Percentiles rank a stretch among this genome's conserved stretches.
These are phyloP conservation scores for Nasonia oneida DNA, from an alignment of 2,888 invertebrate genomes.

Conservation along the genomic window DNA sequence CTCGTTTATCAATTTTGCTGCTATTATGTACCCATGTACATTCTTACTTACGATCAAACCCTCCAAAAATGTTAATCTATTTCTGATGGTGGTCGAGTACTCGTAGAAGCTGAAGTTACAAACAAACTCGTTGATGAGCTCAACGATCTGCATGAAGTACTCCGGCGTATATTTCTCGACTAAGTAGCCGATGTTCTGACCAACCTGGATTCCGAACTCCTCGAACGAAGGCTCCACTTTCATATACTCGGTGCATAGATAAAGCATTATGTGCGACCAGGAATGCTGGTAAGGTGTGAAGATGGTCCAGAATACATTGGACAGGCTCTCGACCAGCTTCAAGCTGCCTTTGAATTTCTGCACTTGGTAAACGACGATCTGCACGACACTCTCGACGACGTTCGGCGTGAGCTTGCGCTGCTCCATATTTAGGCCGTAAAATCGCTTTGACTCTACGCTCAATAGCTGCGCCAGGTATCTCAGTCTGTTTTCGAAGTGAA, in stretches of 20 bases:
- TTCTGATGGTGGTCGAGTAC: conserved; percentile 34
- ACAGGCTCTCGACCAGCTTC: conserved; percentile 34
- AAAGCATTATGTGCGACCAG: conserved; percentile 52
- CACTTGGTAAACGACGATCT: conserved; percentile 43
- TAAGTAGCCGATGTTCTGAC: conserved; percentile 51
- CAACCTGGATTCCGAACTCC: conserved; percentile 60
- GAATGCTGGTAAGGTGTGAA: conserved; percentile 44
- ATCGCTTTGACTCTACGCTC: conserved; percentile 28
- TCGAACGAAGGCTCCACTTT: conserved; percentile 26
- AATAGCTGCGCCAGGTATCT: conserved; percentile 28
- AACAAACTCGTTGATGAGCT: conserved; percentile 44
- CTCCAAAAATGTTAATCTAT: conserved; percentile 48
- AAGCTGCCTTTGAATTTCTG: conserved; percentile 54
- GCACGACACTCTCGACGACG: conserved; percentile 48
- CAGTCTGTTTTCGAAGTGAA: conserved; percentile 34
- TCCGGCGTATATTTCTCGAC: conserved; percentile 46
- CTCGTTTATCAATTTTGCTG: conserved; percentile 54
- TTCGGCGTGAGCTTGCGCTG: conserved; percentile 36
- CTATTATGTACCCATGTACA: conserved; percentile 36
- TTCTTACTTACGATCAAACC: conserved; percentile 49
- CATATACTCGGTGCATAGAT: conserved; percentile 48
- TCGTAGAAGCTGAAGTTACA: conserved; percentile 50
- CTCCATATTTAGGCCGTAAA: conserved; percentile 42
- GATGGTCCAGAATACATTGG: conserved; percentile 31
- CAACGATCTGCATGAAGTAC: conserved; percentile 59